Evolutionary conservation across 2,113 vertebrate species (phyloP), one percentile per base, ranked within the genome.

Genomic region (Notechis scutatus): DNA sequence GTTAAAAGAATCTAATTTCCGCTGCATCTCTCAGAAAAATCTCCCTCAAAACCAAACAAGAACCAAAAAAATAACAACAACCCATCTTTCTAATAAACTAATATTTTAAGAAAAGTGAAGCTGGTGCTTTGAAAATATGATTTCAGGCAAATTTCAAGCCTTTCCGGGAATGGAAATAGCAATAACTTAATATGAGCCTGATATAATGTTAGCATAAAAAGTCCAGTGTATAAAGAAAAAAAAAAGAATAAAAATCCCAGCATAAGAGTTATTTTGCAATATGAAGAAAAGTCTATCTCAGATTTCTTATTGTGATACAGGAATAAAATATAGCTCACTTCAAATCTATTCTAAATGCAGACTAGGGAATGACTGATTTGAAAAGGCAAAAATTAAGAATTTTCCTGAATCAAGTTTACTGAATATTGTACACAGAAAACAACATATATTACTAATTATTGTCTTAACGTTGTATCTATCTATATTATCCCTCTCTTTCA

Each of bases 71-170:
- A 56, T 50, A 50, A 50, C 47, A 50, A 9, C 47, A 50, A 50
- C 90, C 0, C 11, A 5, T 15, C n/a, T 34, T 89, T 93, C 57
- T 92, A 56, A 56, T 89, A 94, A 94, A 94, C 91, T 93, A 34
- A 23, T 88, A 12, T 93, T 92, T 94, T 93, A 93, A 93, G 59
- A 90, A 93, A 57, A 50, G 61, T 39, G 86, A 93, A 55, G 91
- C n/a, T 92, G 10, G 15, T 64, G 92, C 34, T 61, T 91, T 92
- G 91, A 94, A 93, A 92, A 93, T 61, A 69, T 52, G 47, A 93
- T 95, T 94, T 95, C 45, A 93, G 96, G 42, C 34, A 93, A 94
- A 64, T 91, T 94, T 34, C 21, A 26, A 50, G 85, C 23, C 88
- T 2, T 12, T 39, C 24, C 34, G 91, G 47, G 24, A 81, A 34